phyloP scores from a whole-genome alignment of 2,113 vertebrate genomes.

The Clarias batrachus region DNA sequence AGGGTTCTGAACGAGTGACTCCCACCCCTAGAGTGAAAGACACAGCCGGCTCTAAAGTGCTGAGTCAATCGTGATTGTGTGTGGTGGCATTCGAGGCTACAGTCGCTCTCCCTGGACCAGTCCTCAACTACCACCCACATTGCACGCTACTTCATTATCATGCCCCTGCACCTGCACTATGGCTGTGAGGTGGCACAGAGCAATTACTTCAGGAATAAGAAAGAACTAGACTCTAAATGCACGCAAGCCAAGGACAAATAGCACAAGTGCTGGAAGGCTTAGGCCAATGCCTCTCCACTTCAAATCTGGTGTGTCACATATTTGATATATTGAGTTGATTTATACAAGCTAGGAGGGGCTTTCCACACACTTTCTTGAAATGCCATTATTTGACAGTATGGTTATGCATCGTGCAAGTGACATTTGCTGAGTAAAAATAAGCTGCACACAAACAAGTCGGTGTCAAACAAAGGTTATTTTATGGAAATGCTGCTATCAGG shows the following conservation, averaged over 20 bases:
- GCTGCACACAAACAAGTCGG: not conserved
- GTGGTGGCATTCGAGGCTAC: conserved; percentile 30
- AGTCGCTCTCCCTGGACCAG: conserved; percentile 33
- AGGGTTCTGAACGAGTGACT: conserved; percentile 39
- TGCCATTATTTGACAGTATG: not conserved
- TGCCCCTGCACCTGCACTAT: conserved; percentile 43
- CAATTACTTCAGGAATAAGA: conserved; percentile 47
- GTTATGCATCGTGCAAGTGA: not conserved
- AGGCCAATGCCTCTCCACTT: not conserved
- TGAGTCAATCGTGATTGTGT: conserved; percentile 50
- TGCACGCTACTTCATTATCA: conserved; percentile 52
- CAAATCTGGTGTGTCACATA: not conserved
- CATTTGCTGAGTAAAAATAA: conserved; percentile 28
- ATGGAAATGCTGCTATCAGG: conserved; percentile 5
- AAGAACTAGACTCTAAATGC: conserved; percentile 33
- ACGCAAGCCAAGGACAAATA: conserved; percentile 34
- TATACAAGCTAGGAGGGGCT: not conserved
- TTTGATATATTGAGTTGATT: conserved; percentile 8
- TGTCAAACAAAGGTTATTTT: conserved; percentile 10
- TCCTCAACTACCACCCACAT: conserved; percentile 39
- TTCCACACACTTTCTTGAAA: conserved; percentile 2
- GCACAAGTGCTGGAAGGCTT: not conserved
- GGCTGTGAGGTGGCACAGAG: conserved; percentile 37
- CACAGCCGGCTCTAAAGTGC: conserved; percentile 41
- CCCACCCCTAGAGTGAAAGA: conserved; percentile 7